These are phyloP conservation scores for Phaetusa simplex DNA, from an alignment of 2,113 vertebrate species.

Conservation along the genomic window DNA sequence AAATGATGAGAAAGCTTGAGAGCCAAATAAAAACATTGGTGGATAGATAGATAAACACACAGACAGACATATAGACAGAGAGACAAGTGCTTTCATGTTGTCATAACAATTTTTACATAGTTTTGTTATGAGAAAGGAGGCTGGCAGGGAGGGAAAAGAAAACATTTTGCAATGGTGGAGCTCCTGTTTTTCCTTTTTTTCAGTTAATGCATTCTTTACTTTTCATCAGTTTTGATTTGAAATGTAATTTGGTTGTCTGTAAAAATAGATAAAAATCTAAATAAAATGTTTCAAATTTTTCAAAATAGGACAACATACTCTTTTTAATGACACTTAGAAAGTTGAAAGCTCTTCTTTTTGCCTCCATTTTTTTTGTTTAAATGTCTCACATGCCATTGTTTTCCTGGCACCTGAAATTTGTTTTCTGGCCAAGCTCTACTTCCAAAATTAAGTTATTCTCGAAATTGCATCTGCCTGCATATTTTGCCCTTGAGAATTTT, in stretches of 20 bases:
- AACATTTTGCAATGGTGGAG: background rate
- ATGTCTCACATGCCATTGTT: background rate
- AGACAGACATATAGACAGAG: background rate
- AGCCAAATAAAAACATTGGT: background rate
- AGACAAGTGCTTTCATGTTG: background rate
- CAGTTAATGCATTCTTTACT: background rate
- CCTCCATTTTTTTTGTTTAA: background rate
- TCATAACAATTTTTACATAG: background rate
- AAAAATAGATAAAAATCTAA: background rate
- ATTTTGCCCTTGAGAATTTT: background rate
- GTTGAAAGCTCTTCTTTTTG: background rate
- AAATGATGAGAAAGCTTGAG: background rate
- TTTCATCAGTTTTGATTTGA: background rate
- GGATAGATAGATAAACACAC: background rate
- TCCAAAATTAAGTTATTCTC: background rate
- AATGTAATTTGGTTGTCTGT: background rate
- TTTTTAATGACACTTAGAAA: background rate
- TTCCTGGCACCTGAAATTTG: background rate
- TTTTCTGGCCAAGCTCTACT: background rate
- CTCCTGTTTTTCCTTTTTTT: background rate
- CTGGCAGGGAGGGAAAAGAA: background rate
- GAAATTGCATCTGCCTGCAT: background rate
- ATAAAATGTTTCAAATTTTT: background rate
- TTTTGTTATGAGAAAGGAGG: background rate
- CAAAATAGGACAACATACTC: background rate